Percentiles rank a stretch among this genome's conserved stretches.
These are phyloP conservation scores for Furnarius figulus DNA, from an alignment of 2,113 vertebrate species.

Conservation along the genomic window DNA sequence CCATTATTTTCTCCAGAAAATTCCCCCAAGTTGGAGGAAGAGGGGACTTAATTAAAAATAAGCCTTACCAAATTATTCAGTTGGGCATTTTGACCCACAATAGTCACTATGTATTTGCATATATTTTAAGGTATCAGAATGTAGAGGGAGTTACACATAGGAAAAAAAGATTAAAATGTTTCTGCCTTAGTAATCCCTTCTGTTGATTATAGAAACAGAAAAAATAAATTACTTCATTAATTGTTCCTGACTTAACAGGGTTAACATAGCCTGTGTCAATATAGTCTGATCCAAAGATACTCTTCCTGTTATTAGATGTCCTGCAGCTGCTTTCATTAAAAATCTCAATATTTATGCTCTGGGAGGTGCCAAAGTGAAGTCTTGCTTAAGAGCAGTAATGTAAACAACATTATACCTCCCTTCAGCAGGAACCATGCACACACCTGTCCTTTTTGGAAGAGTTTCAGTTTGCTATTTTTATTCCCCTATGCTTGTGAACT, in stretches of 20 bases:
- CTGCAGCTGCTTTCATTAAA: constrained; percentile 20
- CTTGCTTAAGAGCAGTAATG: not conserved
- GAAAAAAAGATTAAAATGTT: not conserved
- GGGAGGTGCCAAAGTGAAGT: not conserved
- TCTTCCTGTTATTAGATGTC: not conserved
- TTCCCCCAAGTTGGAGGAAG: not conserved
- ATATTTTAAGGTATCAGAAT: not conserved
- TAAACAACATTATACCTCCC: constrained; percentile 28
- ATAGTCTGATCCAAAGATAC: not conserved
- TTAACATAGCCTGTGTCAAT: not conserved
- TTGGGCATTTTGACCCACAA: not conserved
- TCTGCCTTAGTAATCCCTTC: not conserved
- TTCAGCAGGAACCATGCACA: constrained; percentile 35
- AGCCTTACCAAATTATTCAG: not conserved
- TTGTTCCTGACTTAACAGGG: not conserved
- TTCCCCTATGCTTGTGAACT: constrained; percentile 17
- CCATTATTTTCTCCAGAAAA: not conserved
- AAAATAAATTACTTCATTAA: not conserved
- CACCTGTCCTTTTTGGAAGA: constrained; percentile 72
- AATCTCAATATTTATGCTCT: constrained; percentile 30
- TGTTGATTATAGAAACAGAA: not conserved
- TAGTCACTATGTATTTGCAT: not conserved
- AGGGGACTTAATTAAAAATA: not conserved
- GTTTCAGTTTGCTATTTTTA: constrained; percentile 60
- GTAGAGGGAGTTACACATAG: not conserved